phyloP scores from a whole-genome alignment of 2,888 invertebrate species.

The Griposia aprilina region DNA sequence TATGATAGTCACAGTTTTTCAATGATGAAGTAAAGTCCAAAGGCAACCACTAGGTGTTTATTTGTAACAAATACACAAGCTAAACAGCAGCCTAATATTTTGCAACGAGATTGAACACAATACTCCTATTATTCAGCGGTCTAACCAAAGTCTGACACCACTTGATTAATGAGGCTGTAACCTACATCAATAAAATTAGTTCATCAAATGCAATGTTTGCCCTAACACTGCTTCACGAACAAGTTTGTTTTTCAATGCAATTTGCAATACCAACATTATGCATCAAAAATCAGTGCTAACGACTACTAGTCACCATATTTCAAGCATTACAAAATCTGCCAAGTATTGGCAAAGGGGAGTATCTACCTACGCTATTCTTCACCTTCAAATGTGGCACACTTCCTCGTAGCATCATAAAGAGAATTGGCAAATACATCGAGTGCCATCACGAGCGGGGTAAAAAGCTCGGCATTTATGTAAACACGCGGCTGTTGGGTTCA shows the following conservation, averaged over 20 bases:
- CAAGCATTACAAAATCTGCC: conserved; percentile 32
- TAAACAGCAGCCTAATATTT: not conserved
- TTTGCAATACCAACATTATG: not conserved
- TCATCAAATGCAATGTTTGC: not conserved
- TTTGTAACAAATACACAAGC: not conserved
- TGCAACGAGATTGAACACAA: not conserved
- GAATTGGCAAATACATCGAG: conserved; percentile 57
- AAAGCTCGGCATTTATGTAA: conserved; percentile 62
- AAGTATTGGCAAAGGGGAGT: conserved; percentile 34
- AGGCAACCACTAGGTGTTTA: not conserved
- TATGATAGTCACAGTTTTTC: not conserved
- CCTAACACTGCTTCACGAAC: not conserved
- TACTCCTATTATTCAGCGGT: not conserved
- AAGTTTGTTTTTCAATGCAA: not conserved
- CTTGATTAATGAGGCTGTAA: conserved; percentile 3
- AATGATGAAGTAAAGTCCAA: not conserved
- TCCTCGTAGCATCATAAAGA: conserved; percentile 54
- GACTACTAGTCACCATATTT: conserved; percentile 19
- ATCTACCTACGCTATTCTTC: conserved; percentile 31
- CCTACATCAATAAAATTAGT: not conserved
- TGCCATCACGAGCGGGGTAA: conserved; percentile 40
- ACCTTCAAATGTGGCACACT: conserved; percentile 58
- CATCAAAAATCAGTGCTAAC: conserved; percentile 44
- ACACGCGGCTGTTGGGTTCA: conserved; percentile 42
- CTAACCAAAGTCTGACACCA: not conserved